These are phyloP conservation scores for Colletes gigas DNA, from an alignment of 1,140 invertebrate genomes.

Conservation along the genomic window DNA sequence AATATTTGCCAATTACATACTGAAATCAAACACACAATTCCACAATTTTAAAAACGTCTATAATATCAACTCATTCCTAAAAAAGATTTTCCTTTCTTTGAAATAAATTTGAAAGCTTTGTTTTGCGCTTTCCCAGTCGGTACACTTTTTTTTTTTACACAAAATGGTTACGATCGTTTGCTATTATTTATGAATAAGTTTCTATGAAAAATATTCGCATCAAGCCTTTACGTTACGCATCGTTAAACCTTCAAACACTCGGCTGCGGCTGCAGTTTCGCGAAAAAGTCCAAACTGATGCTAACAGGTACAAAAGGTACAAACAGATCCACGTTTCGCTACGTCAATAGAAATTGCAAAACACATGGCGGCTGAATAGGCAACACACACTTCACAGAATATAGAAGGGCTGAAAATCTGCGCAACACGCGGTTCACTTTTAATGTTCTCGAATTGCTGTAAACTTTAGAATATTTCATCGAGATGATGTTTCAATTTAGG, in stretches of 20 bases:
- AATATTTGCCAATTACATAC: no score
- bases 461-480: constrained; percentile 8
- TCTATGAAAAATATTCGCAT: neutral
- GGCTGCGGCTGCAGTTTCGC: neutral
- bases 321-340: neutral
- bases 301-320: neutral
- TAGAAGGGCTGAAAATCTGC: neutral
- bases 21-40: no score
- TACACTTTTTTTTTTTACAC: no score
- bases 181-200: neutral
- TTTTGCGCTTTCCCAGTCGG: no score
- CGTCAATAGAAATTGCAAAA: neutral
- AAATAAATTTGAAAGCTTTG: no score
- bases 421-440: neutral
- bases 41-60: no score
- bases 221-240: neutral
- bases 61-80: no score
- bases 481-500: neutral
- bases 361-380: neutral
- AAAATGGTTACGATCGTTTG: neutral
- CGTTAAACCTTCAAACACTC: neutral
- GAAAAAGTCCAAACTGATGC: neutral
- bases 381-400: neutral
- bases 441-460: constrained; percentile 2
- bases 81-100: no score